phyloP scores from a whole-genome alignment of 1,140 invertebrate genomes.

The Aphis craccivora region DNA sequence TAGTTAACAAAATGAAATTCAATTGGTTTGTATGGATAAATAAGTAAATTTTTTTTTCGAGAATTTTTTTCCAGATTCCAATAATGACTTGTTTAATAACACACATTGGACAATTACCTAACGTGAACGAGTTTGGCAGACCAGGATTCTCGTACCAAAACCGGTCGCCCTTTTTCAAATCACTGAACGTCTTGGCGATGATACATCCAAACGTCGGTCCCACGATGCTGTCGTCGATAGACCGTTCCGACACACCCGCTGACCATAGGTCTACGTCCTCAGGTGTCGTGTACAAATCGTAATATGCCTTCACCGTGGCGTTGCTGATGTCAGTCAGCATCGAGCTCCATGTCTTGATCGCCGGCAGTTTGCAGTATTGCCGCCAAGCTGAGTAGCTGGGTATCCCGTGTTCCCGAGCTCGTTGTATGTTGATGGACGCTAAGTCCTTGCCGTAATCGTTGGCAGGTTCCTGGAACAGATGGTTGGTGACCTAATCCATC shows the following conservation, averaged over 20 bases:
- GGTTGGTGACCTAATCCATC: constrained; percentile 76
- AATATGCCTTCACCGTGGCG: constrained; percentile 60
- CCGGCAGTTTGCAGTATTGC: constrained; percentile 77
- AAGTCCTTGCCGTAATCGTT: constrained; percentile 88
- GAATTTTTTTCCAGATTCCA: neutral
- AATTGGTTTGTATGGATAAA: neutral
- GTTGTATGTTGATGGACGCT: constrained; percentile 83
- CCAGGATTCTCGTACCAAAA: constrained; percentile 75
- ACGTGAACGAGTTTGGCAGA: constrained; percentile 86
- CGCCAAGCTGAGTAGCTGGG: constrained; percentile 88
- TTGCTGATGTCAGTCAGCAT: constrained; percentile 61
- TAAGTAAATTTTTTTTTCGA: neutral
- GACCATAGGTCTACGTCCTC: constrained; percentile 91
- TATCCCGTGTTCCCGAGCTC: constrained; percentile 85
- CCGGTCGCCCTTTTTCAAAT: constrained; percentile 87
- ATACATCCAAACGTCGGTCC: constrained; percentile 95
- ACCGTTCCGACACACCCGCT: constrained; percentile 88
- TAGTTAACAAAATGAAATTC: too few relatives aligned
- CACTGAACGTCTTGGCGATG: constrained; percentile 94
- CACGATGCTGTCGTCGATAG: constrained; percentile 84
- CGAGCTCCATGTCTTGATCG: constrained; percentile 61
- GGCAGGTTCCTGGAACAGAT: constrained; percentile 81
- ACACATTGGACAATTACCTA: constrained; percentile 64
- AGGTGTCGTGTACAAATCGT: constrained; percentile 68
- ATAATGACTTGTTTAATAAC: neutral